phyloP scores from a whole-genome alignment of 1,140 invertebrate genomes.

The Orussus abietinus region DNA sequence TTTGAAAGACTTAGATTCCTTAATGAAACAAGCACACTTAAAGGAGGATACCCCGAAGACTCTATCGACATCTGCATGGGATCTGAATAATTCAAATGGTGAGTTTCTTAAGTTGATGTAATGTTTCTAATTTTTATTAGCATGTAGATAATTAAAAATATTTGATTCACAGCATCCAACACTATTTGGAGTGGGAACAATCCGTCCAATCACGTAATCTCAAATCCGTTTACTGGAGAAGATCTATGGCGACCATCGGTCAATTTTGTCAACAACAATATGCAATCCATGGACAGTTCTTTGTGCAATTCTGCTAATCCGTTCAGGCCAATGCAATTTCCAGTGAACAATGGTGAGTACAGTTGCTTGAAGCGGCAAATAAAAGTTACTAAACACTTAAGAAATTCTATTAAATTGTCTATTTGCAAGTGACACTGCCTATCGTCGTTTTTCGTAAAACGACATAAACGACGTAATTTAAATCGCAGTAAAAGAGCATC shows the following conservation, averaged over 20 bases:
- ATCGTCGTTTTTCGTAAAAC: no score
- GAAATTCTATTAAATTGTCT: no score
- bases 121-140: no score
- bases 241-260: constrained; percentile 44
- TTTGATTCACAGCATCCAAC: constrained; percentile 36
- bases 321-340: constrained; percentile 41
- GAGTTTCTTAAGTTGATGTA: constrained; percentile 12
- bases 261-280: constrained; percentile 47
- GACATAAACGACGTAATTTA: no score
- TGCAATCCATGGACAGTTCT: constrained; percentile 38
- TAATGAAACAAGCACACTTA: constrained; percentile 58
- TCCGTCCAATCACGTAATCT: constrained; percentile 42
- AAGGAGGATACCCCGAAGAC: constrained; percentile 38
- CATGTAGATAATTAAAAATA: no score
- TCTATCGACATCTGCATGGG: constrained; percentile 37
- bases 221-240: constrained; percentile 43
- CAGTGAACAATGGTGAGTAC: constrained; percentile 42
- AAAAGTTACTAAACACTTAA: no score
- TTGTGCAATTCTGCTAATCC: constrained; percentile 45
- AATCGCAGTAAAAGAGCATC: no score
- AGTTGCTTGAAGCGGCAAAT: no score
- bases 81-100: constrained; percentile 43
- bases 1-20: constrained; percentile 72
- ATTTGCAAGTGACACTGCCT: no score
- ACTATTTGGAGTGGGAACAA: constrained; percentile 39